A percentile compares a stretch with the other conserved stretches of the same genome.
Conservation (phyloP, 2,888 invertebrate genomes). For the Exocentrus adspersus region DNA sequence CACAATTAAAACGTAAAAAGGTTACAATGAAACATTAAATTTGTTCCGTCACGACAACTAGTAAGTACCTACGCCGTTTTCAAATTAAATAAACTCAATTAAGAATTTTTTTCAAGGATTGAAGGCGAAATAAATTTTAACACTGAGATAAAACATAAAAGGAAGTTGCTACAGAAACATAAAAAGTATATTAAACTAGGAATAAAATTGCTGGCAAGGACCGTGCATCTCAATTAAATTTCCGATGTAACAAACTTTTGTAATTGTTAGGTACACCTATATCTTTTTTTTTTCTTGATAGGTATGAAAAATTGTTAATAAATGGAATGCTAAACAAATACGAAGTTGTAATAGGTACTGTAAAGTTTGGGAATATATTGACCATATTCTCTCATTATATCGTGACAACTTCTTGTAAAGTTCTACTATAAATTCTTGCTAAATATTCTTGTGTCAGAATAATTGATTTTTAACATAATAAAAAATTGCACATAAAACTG, state of each 20-base stretch:
- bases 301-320: no score
- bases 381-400: no score
- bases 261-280: neutral
- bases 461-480: no score
- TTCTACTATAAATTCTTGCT: no score
- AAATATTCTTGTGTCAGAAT: no score
- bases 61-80: neutral
- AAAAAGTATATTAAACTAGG: constrained; percentile 2
- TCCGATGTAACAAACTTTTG: no score
- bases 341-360: no score
- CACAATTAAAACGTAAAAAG: constrained; percentile 5
- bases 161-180: constrained; percentile 5
- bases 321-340: no score
- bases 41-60: neutral
- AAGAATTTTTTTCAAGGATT: neutral
- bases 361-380: no score
- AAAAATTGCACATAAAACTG: neutral
- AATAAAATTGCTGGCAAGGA: neutral
- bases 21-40: neutral
- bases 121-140: constrained; percentile 5
- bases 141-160: neutral
- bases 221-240: constrained; percentile 1
- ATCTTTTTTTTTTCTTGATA: no score
- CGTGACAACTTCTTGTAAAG: no score
- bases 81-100: constrained; percentile 5